These are phyloP conservation scores for Tenebrosternarchus preto DNA, from an alignment of 2,113 vertebrate genomes.

Conservation along the genomic window DNA sequence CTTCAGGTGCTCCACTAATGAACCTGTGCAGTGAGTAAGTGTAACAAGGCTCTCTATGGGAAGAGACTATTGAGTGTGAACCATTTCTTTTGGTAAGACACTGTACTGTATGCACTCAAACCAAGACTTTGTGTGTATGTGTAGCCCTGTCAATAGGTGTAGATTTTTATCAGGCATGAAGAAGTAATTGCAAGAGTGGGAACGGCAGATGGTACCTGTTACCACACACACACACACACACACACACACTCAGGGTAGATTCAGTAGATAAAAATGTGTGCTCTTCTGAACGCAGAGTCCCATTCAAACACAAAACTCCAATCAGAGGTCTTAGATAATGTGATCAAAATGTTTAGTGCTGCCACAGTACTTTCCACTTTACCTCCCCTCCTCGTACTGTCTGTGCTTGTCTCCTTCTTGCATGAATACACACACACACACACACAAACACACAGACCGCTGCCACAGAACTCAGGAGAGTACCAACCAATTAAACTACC, in stretches of 20 bases:
- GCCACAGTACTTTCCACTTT: neutral
- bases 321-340: conserved; percentile 3
- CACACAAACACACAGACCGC: neutral
- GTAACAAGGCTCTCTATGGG: too few relatives aligned
- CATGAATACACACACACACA: neutral
- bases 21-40: too few relatives aligned
- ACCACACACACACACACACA: conserved; percentile 4
- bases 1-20: too few relatives aligned
- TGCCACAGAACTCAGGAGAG: neutral
- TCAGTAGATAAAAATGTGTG: conserved; percentile 19
- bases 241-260: neutral
- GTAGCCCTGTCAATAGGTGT: neutral
- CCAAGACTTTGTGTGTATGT: conserved; percentile 19
- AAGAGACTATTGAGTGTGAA: too few relatives aligned
- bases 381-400: neutral
- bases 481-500: neutral
- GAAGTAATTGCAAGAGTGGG: conserved; percentile 31
- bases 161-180: conserved; percentile 9
- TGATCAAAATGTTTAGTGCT: conserved; percentile 1
- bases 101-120: too few relatives aligned
- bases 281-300: conserved; percentile 6
- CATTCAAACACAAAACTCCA: conserved; percentile 39
- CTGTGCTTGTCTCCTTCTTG: neutral
- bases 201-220: conserved; percentile 35
- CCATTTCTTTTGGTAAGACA: too few relatives aligned